These are phyloP conservation scores for Laticauda laticaudata DNA, from an alignment of 2,113 vertebrate species.

Conservation along the genomic window DNA sequence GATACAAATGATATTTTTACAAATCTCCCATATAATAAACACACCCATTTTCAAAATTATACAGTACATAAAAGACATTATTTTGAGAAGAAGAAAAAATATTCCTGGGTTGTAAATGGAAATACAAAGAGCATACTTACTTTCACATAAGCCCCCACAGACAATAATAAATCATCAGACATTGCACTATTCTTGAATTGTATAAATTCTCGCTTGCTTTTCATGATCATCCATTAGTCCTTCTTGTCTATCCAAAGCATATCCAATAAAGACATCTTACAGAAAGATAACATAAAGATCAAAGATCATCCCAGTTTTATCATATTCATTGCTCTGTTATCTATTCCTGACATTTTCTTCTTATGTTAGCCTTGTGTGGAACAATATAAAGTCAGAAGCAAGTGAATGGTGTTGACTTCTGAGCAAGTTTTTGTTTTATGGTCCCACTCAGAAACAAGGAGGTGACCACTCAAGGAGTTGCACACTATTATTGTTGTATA, in stretches of 20 bases:
- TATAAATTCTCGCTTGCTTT: conserved; percentile 15
- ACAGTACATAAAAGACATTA: conserved; percentile 15
- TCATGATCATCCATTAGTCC: not conserved
- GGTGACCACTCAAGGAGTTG: not conserved
- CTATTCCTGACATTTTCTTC: not conserved
- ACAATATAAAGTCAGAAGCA: not conserved
- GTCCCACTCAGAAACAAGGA: not conserved
- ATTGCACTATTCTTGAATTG: conserved; percentile 10
- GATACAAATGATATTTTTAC: not conserved
- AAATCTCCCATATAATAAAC: not conserved
- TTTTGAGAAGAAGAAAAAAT: not conserved
- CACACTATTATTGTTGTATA: not conserved
- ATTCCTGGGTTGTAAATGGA: conserved; percentile 35
- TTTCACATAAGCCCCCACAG: conserved; percentile 19
- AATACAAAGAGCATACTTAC: conserved; percentile 25
- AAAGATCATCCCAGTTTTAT: not conserved
- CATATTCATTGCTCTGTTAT: not conserved
- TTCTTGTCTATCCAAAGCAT: not conserved
- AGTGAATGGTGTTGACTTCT: not conserved
- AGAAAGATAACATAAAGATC: not conserved
- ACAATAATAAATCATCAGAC: conserved; percentile 28
- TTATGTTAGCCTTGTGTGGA: not conserved
- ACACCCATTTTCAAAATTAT: not conserved
- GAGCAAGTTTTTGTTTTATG: not conserved
- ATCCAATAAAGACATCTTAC: not conserved